A percentile compares a stretch with the other conserved stretches of the same genome.
Conservation (phyloP, 2,888 invertebrate genomes). For the Steromphala cineraria region DNA sequence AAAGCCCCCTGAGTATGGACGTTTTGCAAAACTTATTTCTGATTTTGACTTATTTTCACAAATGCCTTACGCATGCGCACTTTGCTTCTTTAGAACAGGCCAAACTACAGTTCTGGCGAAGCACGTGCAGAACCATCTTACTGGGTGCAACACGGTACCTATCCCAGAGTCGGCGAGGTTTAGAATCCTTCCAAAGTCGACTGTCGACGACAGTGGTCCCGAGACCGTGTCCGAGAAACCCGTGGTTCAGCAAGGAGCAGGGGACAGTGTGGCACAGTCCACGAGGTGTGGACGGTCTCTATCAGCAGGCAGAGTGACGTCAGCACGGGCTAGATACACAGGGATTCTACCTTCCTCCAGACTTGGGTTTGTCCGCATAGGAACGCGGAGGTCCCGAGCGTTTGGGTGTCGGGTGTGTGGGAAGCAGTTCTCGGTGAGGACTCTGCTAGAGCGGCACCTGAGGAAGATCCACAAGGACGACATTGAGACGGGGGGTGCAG, state of each 20-base stretch:
- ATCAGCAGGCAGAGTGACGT: not conserved
- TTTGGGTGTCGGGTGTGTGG: slow-evolving; percentile 1
- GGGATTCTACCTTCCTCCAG: not conserved
- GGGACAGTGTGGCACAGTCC: not conserved
- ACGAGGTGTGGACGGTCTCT: not conserved
- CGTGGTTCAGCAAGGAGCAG: too few species aligned
- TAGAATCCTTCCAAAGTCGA: not conserved
- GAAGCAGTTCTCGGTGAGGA: slow-evolving; percentile 1
- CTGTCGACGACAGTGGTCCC: not conserved
- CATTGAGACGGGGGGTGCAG: not conserved
- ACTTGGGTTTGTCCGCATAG: too few species aligned
- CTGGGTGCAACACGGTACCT: slow-evolving; percentile 38
- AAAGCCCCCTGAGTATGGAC: slow-evolving; percentile 37
- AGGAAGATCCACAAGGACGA: slow-evolving; percentile 3
- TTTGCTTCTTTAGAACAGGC: slow-evolving; percentile 48
- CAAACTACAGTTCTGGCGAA: slow-evolving; percentile 28
- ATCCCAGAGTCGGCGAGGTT: slow-evolving; percentile 33
- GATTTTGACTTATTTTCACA: slow-evolving; percentile 51
- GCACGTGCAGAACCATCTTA: slow-evolving; percentile 47
- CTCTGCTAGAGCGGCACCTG: slow-evolving; percentile 4
- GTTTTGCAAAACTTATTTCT: slow-evolving; percentile 45
- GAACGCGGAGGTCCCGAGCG: not conserved
- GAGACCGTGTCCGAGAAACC: not conserved
- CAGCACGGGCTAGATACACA: not conserved
- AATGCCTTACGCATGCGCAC: slow-evolving; percentile 47